A percentile compares a stretch with the other conserved stretches of the same genome.
phyloP scores from a whole-genome alignment of 2,113 vertebrate species.

The Zapornia atra region DNA sequence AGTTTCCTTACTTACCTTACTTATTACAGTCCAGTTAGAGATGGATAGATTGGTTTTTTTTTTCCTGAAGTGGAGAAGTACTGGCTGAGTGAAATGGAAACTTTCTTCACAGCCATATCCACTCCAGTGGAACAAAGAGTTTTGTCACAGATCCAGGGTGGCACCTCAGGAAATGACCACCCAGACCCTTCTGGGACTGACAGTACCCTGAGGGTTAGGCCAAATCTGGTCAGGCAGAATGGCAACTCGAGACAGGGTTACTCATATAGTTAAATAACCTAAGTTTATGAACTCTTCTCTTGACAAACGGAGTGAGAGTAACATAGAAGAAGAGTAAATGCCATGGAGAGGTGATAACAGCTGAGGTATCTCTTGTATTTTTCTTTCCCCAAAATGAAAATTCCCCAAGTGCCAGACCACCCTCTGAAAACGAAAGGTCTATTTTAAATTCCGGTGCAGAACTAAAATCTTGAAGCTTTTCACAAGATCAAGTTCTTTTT shows the following conservation, averaged over 20 bases:
- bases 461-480: background rate
- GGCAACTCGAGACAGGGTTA: background rate
- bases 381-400: background rate
- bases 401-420: accelerated
- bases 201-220: background rate
- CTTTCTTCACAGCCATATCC: background rate
- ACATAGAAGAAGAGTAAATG: background rate
- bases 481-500: background rate
- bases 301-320: background rate
- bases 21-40: background rate
- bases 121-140: accelerated
- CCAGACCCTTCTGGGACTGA: background rate
- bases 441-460: background rate
- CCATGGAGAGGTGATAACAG: background rate
- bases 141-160: background rate
- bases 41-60: background rate
- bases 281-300: background rate
- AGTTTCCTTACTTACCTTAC: background rate
- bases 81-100: background rate
- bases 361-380: background rate
- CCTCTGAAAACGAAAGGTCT: background rate
- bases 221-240: background rate
- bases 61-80: background rate
- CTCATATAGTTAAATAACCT: background rate
- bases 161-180: background rate